Percentiles rank a stretch among this genome's conserved stretches.
These are phyloP conservation scores for Leistus spinibarbis DNA, from an alignment of 2,888 invertebrate species.

Conservation along the genomic window DNA sequence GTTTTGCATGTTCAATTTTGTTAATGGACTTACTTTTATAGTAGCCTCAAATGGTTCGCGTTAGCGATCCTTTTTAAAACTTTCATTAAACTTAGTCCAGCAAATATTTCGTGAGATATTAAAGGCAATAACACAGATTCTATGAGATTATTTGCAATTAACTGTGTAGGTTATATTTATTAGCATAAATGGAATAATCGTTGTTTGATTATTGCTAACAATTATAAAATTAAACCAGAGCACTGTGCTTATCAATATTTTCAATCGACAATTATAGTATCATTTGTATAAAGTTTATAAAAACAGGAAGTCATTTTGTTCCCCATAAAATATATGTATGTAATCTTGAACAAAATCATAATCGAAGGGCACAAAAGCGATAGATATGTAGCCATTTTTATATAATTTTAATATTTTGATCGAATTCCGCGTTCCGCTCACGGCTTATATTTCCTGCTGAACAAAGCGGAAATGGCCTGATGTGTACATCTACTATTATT, in stretches of 20 bases:
- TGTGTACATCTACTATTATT: neutral
- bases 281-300: neutral
- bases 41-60: too few relatives aligned
- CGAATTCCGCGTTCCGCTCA: neutral
- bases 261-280: neutral
- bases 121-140: too few relatives aligned
- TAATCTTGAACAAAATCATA: neutral
- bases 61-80: too few relatives aligned
- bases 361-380: neutral
- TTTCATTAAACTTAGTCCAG: too few relatives aligned
- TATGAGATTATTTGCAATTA: too few relatives aligned
- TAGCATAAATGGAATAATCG: too few relatives aligned
- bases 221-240: too few relatives aligned
- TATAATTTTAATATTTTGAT: neutral
- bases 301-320: neutral
- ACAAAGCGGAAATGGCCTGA: neutral
- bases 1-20: too few relatives aligned
- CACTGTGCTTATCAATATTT: neutral
- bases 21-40: too few relatives aligned
- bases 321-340: neutral
- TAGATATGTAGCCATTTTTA: neutral
- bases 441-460: neutral
- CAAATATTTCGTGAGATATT: too few relatives aligned
- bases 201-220: too few relatives aligned
- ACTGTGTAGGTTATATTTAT: too few relatives aligned